A percentile compares a stretch with the other conserved stretches of the same genome.
phyloP scores from a whole-genome alignment of 2,113 vertebrate species.

The Eidolon helvum region DNA sequence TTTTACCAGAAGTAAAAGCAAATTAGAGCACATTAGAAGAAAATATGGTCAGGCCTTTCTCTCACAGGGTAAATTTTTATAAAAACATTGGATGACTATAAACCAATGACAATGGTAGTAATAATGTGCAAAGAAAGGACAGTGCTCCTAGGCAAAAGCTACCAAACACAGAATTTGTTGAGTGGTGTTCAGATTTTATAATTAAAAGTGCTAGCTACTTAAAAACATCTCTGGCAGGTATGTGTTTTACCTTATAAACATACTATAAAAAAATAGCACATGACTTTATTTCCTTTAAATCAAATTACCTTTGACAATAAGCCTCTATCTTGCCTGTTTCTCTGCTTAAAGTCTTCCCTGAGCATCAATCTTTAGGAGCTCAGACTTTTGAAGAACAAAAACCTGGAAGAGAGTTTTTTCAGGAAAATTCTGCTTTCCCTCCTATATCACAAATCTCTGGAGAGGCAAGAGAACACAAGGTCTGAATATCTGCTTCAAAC shows the following conservation, averaged over 20 bases:
- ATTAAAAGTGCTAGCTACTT: background rate
- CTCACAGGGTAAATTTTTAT: background rate
- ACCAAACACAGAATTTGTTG: background rate
- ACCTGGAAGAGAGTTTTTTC: background rate
- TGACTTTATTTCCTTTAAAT: constrained; percentile 1
- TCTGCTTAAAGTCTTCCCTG: background rate
- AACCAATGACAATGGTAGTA: background rate
- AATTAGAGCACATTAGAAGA: background rate
- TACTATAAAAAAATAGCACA: background rate
- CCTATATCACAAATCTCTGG: background rate
- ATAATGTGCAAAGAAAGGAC: background rate
- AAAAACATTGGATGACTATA: background rate
- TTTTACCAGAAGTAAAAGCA: background rate
- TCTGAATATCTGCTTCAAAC: background rate
- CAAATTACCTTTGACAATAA: background rate
- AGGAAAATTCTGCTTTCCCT: background rate
- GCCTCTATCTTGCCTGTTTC: background rate
- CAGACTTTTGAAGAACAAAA: background rate
- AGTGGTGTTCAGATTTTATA: background rate
- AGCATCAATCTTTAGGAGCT: background rate
- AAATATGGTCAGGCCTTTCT: background rate
- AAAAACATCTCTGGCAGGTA: background rate
- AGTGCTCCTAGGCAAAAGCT: background rate
- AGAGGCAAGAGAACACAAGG: background rate
- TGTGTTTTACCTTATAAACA: background rate